These are phyloP conservation scores for Brachypteracias leptosomus DNA, from an alignment of 2,113 vertebrate species.

Conservation along the genomic window DNA sequence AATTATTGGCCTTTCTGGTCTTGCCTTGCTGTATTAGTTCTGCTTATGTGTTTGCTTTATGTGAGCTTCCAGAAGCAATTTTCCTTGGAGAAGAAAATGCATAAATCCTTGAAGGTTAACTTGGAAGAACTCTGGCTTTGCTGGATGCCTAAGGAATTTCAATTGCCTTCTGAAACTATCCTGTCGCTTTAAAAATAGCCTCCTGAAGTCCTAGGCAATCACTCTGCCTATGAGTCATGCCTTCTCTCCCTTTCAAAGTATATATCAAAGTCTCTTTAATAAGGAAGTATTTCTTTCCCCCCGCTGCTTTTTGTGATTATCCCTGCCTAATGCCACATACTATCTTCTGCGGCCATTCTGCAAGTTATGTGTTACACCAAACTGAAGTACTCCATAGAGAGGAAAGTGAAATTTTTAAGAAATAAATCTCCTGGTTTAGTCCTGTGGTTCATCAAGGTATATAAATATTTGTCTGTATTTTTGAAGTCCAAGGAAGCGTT, in stretches of 20 bases:
- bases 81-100: slow-evolving; percentile 35
- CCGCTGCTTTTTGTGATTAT: background rate
- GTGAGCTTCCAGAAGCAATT: slow-evolving; percentile 42
- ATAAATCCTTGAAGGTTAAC: slow-evolving; percentile 50
- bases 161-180: slow-evolving; percentile 35
- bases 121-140: slow-evolving; percentile 24
- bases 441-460: background rate
- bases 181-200: slow-evolving; percentile 2
- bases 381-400: background rate
- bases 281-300: background rate
- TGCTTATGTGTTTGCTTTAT: slow-evolving; percentile 48
- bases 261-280: background rate
- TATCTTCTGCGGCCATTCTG: background rate
- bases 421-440: background rate
- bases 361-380: background rate
- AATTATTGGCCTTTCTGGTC: slow-evolving; percentile 58
- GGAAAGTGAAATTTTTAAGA: background rate
- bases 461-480: background rate
- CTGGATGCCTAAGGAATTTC: slow-evolving; percentile 48
- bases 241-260: background rate
- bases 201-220: background rate
- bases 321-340: background rate
- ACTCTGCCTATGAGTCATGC: background rate
- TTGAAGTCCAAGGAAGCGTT: background rate
- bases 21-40: slow-evolving; percentile 43